phyloP scores from a whole-genome alignment of 2,888 invertebrate genomes.

The Cerastis leucographa region DNA sequence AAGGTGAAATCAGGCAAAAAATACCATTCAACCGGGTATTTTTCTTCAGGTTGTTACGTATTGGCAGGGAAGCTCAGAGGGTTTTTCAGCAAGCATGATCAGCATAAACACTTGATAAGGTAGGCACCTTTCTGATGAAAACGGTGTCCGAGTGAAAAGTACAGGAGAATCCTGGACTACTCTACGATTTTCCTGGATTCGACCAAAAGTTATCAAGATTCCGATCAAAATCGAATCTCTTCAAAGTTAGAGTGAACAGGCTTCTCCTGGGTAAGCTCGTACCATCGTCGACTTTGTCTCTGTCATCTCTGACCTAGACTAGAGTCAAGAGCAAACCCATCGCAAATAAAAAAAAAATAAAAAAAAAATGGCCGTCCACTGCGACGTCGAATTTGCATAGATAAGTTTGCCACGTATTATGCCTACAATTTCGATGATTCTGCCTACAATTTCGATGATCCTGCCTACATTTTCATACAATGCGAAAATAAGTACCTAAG shows the following conservation, averaged over 20 bases:
- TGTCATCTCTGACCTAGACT: too few species aligned
- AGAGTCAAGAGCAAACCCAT: too few species aligned
- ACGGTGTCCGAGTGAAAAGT: background rate
- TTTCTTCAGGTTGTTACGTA: background rate
- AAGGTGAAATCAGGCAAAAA: constrained; percentile 4
- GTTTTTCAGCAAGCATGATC: background rate
- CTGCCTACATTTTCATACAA: background rate
- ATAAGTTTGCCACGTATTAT: background rate
- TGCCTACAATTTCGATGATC: background rate
- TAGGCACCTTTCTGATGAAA: background rate
- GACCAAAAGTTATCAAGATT: background rate
- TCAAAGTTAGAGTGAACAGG: too few species aligned
- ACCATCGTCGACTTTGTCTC: too few species aligned
- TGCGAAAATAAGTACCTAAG: background rate
- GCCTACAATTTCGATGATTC: background rate
- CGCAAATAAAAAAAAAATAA: too few species aligned
- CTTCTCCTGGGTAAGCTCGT: too few species aligned
- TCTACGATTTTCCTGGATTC: too few species aligned
- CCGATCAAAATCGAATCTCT: background rate
- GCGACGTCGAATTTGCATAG: background rate
- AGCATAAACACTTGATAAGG: background rate
- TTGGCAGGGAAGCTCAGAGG: background rate
- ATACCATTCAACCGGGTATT: background rate
- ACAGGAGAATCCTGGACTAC: too few species aligned
- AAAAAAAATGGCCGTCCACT: too few species aligned